These are phyloP conservation scores for Zoanthus sociatus DNA, from an alignment of 92 coral and sea anemone genomes.

Conservation along the genomic window DNA sequence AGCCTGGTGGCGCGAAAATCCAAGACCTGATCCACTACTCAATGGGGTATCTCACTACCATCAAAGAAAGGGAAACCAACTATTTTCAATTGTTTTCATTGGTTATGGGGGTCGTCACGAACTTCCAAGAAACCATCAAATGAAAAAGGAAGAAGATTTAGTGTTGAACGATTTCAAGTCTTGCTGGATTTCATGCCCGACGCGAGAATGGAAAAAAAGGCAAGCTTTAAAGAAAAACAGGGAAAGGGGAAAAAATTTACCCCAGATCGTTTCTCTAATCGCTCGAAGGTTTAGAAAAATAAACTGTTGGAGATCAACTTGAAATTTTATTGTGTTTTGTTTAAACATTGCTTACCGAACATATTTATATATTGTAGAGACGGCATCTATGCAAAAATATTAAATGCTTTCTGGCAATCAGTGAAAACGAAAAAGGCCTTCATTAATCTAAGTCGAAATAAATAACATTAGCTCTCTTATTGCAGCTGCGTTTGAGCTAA, in stretches of 20 bases:
- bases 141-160: background rate
- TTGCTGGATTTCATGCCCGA: background rate
- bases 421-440: too few relatives aligned
- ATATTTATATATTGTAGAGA: too few relatives aligned
- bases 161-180: conserved; percentile 1
- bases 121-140: background rate
- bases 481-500: too few relatives aligned
- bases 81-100: background rate
- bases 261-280: background rate
- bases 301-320: background rate
- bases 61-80: background rate
- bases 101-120: background rate
- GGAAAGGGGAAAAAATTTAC: background rate
- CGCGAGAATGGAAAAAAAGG: background rate
- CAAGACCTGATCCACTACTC: background rate
- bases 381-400: too few relatives aligned
- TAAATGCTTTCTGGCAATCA: too few relatives aligned
- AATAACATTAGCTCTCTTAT: too few relatives aligned
- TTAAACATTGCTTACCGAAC: too few relatives aligned
- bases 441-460: too few relatives aligned
- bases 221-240: background rate
- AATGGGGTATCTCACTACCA: background rate
- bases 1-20: background rate
- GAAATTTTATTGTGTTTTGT: too few relatives aligned
- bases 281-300: background rate